A percentile compares a stretch with the other conserved stretches of the same genome.
Evolutionary conservation across 23 tunicate genomes (phyloP).

Genomic region (Styela plicata): DNA sequence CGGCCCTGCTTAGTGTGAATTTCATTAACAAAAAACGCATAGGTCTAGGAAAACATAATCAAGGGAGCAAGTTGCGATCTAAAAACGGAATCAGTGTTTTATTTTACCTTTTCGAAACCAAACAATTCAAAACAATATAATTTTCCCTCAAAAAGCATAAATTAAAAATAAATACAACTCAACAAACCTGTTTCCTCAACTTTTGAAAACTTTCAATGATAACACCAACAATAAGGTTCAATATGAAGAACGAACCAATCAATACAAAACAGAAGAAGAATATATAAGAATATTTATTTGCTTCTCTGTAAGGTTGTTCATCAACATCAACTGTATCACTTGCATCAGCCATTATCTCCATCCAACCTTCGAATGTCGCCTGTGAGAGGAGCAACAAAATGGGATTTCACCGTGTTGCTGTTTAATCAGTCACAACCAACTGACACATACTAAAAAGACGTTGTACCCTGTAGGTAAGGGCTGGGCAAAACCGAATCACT

Average conservation of each 20-base stretch:
- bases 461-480: too few relatives aligned
- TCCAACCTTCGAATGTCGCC: conserved; percentile 99
- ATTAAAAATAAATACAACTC: conserved; percentile 4
- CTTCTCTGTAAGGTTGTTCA: conserved; percentile 64
- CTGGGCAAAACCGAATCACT: too few relatives aligned
- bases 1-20: too few relatives aligned
- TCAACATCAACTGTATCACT: conserved; percentile 62
- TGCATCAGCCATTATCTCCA: conserved; percentile 86
- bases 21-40: too few relatives aligned
- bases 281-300: conserved; percentile 49
- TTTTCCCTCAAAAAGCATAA: too few relatives aligned
- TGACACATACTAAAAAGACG: too few relatives aligned
- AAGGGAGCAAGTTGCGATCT: too few relatives aligned
- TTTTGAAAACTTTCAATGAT: conserved; percentile 94
- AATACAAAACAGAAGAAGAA: conserved; percentile 77
- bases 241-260: conserved; percentile 89
- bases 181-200: conserved; percentile 55
- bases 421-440: too few relatives aligned
- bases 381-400: neutral
- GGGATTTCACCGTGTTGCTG: too few relatives aligned
- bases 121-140: neutral
- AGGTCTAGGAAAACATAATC: too few relatives aligned
- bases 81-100: too few relatives aligned
- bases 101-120: neutral
- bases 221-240: conserved; percentile 95